Base-by-base conservation (phyloP, 2,113 vertebrate species). In the Labeo rohita region DNA sequence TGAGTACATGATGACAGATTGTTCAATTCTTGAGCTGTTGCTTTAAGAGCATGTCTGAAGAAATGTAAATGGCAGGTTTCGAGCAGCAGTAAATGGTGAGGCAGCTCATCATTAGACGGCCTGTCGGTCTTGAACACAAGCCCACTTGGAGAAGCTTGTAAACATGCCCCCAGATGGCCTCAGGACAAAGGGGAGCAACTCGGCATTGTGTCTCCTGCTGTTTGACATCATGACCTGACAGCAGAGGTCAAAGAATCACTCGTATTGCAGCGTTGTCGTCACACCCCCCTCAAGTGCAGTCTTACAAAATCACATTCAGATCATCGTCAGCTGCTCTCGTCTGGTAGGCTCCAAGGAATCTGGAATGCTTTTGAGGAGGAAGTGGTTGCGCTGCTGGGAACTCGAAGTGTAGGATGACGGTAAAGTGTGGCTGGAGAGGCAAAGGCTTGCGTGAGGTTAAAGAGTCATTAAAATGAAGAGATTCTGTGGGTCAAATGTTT, bases 341-440 rank as follows among this genome's bases (percentile, higher is more conserved):
- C 18, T n/a, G 11, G 39, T 76, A 70, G 36, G 87, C 65, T 87
- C 11, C n/a, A 43, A 85, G 43, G 68, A 18, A 65, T 85, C 87
- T 61, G 54, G 65, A 83, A 85, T 73, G 84, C 70, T 86, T 81
- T 84, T 86, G 84, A 84, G 45, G 80, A 68, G 78, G 76, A 90
- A 85, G 86, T 76, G 85, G 36, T 82, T 77, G n/a, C n/a, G 21
- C 76, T 59, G 89, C 65, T 52, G 66, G 85, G 75, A 90, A 85
- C 52, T 87, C 80, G 43, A 73, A 80, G 82, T 34, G n/a, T 13
- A 4, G 45, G 23, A 75, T 50, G 45, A 75, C 72, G 23, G 79
- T 85, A 84, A 63, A 68, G 83, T 47, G 49, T 50, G 63, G 47
- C 16, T 43, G 36, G 49, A 21, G 61, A 18, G n/a, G 43, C 8